Evolutionary conservation across 2,888 invertebrate genomes (phyloP).

Genomic region (Spodoptera picta): DNA sequence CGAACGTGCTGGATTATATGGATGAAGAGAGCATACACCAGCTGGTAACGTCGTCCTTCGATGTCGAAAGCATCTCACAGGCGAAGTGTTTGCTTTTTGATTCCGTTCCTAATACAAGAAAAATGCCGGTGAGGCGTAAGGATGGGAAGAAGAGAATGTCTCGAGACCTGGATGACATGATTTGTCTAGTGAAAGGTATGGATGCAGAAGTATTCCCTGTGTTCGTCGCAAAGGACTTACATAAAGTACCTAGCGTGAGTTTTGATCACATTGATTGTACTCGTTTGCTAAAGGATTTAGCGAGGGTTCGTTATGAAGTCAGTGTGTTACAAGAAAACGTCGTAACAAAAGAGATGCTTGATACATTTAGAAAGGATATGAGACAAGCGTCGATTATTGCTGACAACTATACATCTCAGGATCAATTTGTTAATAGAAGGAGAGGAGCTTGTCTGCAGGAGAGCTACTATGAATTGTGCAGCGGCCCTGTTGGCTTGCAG

Average conservation of each 20-base stretch:
- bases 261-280: too few relatives aligned
- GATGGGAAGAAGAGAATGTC: conserved; percentile 7
- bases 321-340: too few relatives aligned
- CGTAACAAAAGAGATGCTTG: too few relatives aligned
- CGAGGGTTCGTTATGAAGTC: too few relatives aligned
- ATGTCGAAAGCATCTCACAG: not conserved
- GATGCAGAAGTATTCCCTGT: conserved; percentile 2
- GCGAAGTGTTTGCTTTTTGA: not conserved
- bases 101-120: not conserved
- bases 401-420: too few relatives aligned
- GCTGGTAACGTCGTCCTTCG: not conserved
- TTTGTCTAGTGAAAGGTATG: conserved; percentile 2
- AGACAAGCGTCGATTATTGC: too few relatives aligned
- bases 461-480: too few relatives aligned
- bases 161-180: conserved; percentile 4
- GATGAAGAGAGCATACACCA: conserved; percentile 12
- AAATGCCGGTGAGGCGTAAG: conserved; percentile 1
- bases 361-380: too few relatives aligned
- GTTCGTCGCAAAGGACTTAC: conserved; percentile 1
- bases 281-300: too few relatives aligned
- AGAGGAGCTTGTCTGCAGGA: too few relatives aligned
- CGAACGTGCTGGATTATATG: conserved; percentile 4
- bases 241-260: not conserved
- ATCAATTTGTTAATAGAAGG: too few relatives aligned
- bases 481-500: too few relatives aligned